Percentiles rank a stretch among this genome's conserved stretches.
Conservation (phyloP, 2,797 vertebrate genomes). For the Serranus cabrilla region DNA sequence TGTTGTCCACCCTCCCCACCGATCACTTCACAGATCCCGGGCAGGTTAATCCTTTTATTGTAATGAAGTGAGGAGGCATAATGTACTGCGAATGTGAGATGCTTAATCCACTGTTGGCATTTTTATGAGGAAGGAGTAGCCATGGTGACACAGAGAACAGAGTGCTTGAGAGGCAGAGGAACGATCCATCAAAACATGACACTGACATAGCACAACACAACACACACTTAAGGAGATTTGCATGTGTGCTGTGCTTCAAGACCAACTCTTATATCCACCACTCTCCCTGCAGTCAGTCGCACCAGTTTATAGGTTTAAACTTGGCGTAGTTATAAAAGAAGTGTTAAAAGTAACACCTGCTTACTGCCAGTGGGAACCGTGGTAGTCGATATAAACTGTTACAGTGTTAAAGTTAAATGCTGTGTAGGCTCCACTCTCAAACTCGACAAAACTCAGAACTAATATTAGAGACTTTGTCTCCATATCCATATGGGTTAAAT, state of each 20-base stretch:
- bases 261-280: constrained; percentile 16
- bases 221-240: constrained; percentile 62
- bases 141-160: constrained; percentile 56
- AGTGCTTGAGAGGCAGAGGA: constrained; percentile 50
- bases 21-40: constrained; percentile 65
- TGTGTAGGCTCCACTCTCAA: background rate
- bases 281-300: background rate
- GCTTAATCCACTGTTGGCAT: constrained; percentile 78
- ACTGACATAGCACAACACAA: constrained; percentile 71
- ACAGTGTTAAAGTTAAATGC: background rate
- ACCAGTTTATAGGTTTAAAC: background rate
- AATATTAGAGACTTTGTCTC: background rate
- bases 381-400: background rate
- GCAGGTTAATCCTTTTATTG: constrained; percentile 88
- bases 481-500: background rate
- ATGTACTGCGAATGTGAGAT: constrained; percentile 78
- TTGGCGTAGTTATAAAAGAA: background rate
- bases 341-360: background rate
- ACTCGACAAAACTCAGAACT: background rate
- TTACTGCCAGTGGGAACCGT: background rate
- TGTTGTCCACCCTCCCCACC: constrained; percentile 50
- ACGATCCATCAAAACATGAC: constrained; percentile 73
- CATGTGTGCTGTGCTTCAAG: constrained; percentile 16
- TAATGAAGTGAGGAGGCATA: constrained; percentile 84
- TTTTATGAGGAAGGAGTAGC: constrained; percentile 80